Conservation (phyloP, 1,140 invertebrate genomes). For the Drosophila pachea region DNA sequence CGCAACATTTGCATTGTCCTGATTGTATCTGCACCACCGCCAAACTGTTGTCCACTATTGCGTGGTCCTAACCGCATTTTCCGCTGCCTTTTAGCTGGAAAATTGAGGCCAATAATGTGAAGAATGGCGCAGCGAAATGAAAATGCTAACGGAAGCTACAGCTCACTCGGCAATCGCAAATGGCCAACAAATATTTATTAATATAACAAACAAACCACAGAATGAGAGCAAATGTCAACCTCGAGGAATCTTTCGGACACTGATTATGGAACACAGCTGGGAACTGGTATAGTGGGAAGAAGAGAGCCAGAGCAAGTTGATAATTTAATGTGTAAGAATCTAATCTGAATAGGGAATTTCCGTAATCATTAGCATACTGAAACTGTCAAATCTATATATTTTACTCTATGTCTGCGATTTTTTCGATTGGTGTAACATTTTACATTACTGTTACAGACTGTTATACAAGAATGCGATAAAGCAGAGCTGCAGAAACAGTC, state of each 20-base stretch:
- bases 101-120: conserved; percentile 12
- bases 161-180: conserved; percentile 5
- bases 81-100: conserved; percentile 11
- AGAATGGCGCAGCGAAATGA: conserved; percentile 5
- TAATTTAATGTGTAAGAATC: too few species aligned
- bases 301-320: too few species aligned
- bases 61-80: conserved; percentile 16
- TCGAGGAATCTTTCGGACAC: not conserved
- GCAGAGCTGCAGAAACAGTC: too few species aligned
- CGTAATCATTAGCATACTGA: too few species aligned
- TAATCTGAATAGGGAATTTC: too few species aligned
- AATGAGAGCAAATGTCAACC: not conserved
- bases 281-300: too few species aligned
- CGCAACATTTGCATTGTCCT: conserved; percentile 49
- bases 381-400: too few species aligned
- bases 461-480: too few species aligned
- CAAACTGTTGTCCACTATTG: conserved; percentile 5
- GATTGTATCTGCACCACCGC: conserved; percentile 15
- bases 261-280: not conserved
- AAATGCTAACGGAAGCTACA: conserved; percentile 17
- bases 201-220: not conserved
- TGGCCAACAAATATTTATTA: not conserved
- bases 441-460: too few species aligned
- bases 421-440: too few species aligned
- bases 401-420: too few species aligned